Evolutionary conservation across 2,888 invertebrate genomes (phyloP), one percentile per base, ranked within the genome.

Genomic region (Diogma glabrata): DNA sequence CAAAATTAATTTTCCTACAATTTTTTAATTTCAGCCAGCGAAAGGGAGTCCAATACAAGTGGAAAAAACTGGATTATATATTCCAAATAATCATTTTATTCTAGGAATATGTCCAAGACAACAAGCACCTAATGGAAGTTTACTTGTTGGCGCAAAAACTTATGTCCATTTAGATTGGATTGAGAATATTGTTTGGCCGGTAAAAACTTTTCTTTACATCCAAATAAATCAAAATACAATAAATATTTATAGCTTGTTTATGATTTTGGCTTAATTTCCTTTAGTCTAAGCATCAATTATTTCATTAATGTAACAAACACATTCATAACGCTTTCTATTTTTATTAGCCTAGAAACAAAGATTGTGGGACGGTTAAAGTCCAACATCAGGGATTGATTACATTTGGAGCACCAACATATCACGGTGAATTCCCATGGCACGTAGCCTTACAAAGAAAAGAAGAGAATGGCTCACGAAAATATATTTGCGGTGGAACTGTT

Each of bases 11-110:
- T n/a, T n/a, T n/a, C n/a, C n/a, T n/a, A n/a, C n/a, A n/a, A n/a
- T n/a, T n/a, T n/a, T n/a, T n/a, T n/a, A n/a, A n/a, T 43, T 43
- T 14, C 43, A 43, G 43, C 43, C 43, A 20, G 23, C 43, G 6
- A 20, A 43, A 14, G 43, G 43, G 23, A 43, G 22, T 3, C 43
- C 43, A 22, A 43, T 43, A n/a, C 43, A 43, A 43, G 23, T 43
- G 20, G 43, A 43, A 43, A 22, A 22, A 12, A 43, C 22, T 4
- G 20, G 22, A 7, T 20, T 20, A 2, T n/a, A n/a, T 22, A 22
- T 43, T 22, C 20, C 43, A 3, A 5, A 22, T 9, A 43, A 43
- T n/a, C 23, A 43, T 43, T 43, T 22, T 19, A n/a, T 43, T 3
- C 8, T 43, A 22, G 43, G 43, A 8, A 20, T 22, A 43, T 43